Conservation (phyloP, 2,888 invertebrate species). For the Osmoderma eremita region DNA sequence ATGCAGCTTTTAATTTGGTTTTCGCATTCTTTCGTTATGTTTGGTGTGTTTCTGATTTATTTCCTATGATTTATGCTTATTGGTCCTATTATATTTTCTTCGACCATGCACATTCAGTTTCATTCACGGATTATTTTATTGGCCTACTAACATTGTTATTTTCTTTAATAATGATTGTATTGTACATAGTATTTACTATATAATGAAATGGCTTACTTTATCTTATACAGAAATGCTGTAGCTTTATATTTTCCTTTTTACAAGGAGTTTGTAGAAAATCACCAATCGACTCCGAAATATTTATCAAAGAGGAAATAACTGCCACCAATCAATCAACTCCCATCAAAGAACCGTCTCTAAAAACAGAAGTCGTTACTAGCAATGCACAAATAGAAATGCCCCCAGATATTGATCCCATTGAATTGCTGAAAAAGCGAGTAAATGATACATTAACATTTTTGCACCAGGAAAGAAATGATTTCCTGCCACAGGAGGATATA, state of each 20-base stretch:
- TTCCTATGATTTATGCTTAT: constrained; percentile 33
- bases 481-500: constrained; percentile 61
- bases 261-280: constrained; percentile 34
- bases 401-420: constrained; percentile 49
- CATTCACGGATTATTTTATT: constrained; percentile 18
- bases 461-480: constrained; percentile 63
- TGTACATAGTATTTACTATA: constrained; percentile 28
- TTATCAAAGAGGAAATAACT: constrained; percentile 35
- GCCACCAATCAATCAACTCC: constrained; percentile 16
- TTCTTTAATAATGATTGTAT: constrained; percentile 29
- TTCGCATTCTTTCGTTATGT: constrained; percentile 22
- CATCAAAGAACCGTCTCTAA: constrained; percentile 2
- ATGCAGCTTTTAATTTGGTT: constrained; percentile 44
- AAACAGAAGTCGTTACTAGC: background rate
- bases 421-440: constrained; percentile 59
- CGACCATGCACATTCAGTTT: constrained; percentile 28
- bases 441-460: constrained; percentile 61
- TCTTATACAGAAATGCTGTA: constrained; percentile 39
- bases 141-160: constrained; percentile 27
- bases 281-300: constrained; percentile 31
- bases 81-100: constrained; percentile 22
- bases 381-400: constrained; percentile 6
- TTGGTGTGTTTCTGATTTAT: constrained; percentile 31
- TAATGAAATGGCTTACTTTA: constrained; percentile 29
- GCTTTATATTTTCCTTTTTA: constrained; percentile 36